Evolutionary conservation across 1,140 invertebrate genomes (phyloP).

Genomic region (Trichogramma pretiosum): DNA sequence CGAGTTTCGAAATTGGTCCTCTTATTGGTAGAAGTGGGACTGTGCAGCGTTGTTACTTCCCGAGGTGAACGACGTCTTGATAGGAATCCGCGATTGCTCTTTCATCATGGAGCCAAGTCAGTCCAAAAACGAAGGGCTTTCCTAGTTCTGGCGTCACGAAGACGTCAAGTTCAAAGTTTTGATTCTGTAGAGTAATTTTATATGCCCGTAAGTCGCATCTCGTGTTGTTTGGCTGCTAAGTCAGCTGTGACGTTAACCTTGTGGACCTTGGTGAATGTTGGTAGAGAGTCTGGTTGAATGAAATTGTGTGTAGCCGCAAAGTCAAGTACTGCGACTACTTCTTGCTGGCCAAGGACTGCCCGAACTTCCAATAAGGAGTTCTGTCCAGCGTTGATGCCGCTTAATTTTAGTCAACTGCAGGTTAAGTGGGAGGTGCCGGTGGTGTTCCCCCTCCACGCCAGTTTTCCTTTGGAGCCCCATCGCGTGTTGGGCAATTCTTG

Average conservation of each 20-base stretch:
- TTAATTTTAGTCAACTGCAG: not conserved
- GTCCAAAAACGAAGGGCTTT: conserved; percentile 5
- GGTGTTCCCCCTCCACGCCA: conserved; percentile 3
- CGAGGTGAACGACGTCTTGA: conserved; percentile 4
- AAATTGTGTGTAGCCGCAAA: conserved; percentile 14
- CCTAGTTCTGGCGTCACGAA: not conserved
- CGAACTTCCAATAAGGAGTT: conserved; percentile 10
- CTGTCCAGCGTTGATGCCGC: not conserved
- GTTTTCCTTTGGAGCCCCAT: conserved; percentile 14
- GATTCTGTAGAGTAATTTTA: not conserved
- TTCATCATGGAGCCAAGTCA: conserved; percentile 9
- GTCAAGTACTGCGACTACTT: conserved; percentile 13
- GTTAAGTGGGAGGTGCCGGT: not conserved
- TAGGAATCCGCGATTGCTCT: conserved; percentile 1
- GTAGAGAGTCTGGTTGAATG: conserved; percentile 2
- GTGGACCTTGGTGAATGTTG: too few species aligned
- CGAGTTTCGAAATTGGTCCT: not conserved
- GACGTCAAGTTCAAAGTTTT: not conserved
- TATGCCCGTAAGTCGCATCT: not conserved
- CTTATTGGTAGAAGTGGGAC: not conserved
- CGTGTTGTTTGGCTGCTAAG: not conserved
- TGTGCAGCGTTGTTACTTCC: not conserved
- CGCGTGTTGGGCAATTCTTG: conserved; percentile 15
- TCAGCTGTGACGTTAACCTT: not conserved
- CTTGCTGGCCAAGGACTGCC: not conserved